Base-by-base conservation (phyloP, 2,888 invertebrate genomes). In the Xylophagus ater region DNA sequence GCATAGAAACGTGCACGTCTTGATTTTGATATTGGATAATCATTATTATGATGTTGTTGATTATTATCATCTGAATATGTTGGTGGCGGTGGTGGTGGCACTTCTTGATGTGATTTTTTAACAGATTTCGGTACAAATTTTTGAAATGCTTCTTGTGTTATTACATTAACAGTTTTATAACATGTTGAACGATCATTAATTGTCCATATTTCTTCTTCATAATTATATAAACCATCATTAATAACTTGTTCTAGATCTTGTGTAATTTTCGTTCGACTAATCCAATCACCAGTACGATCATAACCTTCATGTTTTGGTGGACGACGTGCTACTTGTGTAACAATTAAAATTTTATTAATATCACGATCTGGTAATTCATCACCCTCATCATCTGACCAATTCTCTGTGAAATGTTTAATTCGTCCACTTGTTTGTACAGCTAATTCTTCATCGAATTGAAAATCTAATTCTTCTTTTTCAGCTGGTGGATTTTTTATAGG, bases 391-490 rank as follows among this genome's bases (percentile, higher is more conserved):
- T 88, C 88, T 2, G 78, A 76, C 74, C 82, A 84, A 60, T 57
- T 80, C 74, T 47, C 63, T 38, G 65, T 85, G 76, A 68, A 89
- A 83, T 47, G 82, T 65, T 89, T 89, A 34, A 79, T 78, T 44
- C 87, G 69, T 13, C 86, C 87, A 41, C 79, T 78, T 37, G 62
- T 62, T 43, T 84, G 84, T 48, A 83, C 72, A 47, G 89, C 88
- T 46, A 94, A 68, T 64, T 97, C 97, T 68, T 96, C 96, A 59
- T 97, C 96, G 59, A 97, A 89, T 68, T 92, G 88, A 68, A 97
- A 97, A 63, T 93, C 90, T 48, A 94, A 68, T 60, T 93, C 93
- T 65, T 93, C 92, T 47, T 77, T 72, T 59, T 64, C 65, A 37
- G 46, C 51, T 51, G 48, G 45, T 13, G 42, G 45, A 31, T 48